Percentiles rank a stretch among this genome's conserved stretches.
These are phyloP conservation scores for Caenorhabditis latens DNA, from an alignment of 1,140 invertebrate species.

Conservation along the genomic window DNA sequence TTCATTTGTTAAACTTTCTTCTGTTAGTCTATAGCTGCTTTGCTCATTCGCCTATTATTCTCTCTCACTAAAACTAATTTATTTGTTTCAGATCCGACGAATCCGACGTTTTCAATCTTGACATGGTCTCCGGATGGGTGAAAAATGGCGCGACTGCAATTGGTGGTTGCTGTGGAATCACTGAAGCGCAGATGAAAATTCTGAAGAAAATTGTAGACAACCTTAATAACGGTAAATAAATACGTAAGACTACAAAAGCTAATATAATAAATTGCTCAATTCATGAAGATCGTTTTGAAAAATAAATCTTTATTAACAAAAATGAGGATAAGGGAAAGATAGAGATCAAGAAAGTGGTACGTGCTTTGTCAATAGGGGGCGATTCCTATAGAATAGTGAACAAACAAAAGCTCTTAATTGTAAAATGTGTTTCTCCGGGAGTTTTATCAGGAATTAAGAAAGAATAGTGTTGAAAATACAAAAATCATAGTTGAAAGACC, in stretches of 20 bases:
- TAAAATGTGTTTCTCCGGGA: background rate
- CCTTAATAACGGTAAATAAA: background rate
- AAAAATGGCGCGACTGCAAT: conserved; percentile 29
- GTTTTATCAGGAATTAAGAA: too few species aligned
- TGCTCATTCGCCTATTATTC: too few species aligned
- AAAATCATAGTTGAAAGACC: background rate
- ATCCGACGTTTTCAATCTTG: background rate
- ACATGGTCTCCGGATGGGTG: background rate
- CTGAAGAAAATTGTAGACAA: background rate
- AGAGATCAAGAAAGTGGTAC: conserved; percentile 1
- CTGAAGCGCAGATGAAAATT: background rate
- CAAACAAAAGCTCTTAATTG: background rate
- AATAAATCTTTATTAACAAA: background rate
- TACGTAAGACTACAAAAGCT: too few species aligned
- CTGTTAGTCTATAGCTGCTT: too few species aligned
- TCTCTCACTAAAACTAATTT: too few species aligned
- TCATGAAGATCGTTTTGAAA: too few species aligned
- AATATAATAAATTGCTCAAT: too few species aligned
- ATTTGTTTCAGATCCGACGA: background rate
- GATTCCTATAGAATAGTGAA: too few species aligned
- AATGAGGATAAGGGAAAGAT: background rate
- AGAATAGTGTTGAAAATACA: background rate
- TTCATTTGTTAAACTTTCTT: too few species aligned
- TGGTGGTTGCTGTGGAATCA: conserved; percentile 52
- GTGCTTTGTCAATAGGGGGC: background rate